Base-by-base conservation (phyloP, 2,113 vertebrate genomes). In the Menidia beryllina region DNA sequence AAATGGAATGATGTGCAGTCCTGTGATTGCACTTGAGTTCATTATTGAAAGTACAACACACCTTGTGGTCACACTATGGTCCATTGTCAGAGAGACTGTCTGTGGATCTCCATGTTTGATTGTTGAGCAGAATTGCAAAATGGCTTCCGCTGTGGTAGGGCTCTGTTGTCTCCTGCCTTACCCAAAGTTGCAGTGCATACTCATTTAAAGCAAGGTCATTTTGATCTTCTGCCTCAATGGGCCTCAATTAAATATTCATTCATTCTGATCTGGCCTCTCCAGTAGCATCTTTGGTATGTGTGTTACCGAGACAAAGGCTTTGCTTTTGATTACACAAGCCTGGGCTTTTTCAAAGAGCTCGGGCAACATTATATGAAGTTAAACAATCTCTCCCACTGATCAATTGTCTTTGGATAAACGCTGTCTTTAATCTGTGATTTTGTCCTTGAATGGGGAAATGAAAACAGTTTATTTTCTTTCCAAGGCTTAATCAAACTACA, bases 171-270 rank as follows among this genome's bases (percentile, higher is more conserved):
- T 57, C 75, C 77, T 75, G 61, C 41, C 82, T 80, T 90, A 88
- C 92, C 92, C 87, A 87, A 91, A 92, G 93, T 88, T 88, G 88
- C 88, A 89, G 83, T 88, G 89, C 92, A 91, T 93, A 92, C 93
- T 93, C 86, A 90, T 93, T 92, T 90, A 90, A 89, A 93, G 88
- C 92, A 91, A 94, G 92, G 92, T 93, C 90, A 93, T 94, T 90
- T 91, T 92, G 91, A 93, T 93, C 92, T 91, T 91, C 85, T 91
- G 84, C 83, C 83, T 94, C 92, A 94, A 93, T 91, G 87, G 92
- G 86, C 86, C 88, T 88, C 91, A 91, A 94, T 93, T 93, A 93
- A 93, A 93, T 93, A 92, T 93, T 91, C 88, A 94, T 94, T 93
- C 89, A 93, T 89, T 90, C 86, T 86, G 90, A 88, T 86, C 87